A percentile compares a stretch with the other conserved stretches of the same genome.
Conservation (phyloP, 2,113 vertebrate species). For the Psittacula cyanocephala region DNA sequence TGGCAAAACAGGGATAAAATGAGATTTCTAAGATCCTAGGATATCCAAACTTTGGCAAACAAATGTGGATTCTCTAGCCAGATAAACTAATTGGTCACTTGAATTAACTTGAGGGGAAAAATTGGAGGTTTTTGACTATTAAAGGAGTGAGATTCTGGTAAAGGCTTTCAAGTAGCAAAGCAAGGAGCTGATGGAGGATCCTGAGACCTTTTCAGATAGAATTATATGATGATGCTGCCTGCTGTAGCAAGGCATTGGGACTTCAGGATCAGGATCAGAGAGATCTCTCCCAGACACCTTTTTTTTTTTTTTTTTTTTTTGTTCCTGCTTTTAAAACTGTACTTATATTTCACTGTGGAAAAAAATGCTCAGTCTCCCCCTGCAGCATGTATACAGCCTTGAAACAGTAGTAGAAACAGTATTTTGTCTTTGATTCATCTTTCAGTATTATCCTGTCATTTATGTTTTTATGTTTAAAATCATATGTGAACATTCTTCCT, state of each 20-base stretch:
- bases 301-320: neutral
- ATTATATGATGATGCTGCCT: neutral
- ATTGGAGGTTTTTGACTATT: neutral
- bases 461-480: constrained; percentile 5
- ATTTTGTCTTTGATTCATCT: neutral
- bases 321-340: neutral
- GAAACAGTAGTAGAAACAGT: neutral
- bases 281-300: neutral
- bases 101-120: neutral
- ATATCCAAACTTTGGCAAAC: neutral
- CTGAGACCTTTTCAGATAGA: neutral
- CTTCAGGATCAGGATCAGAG: neutral
- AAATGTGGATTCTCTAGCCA: neutral
- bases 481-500: neutral
- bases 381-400: neutral
- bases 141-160: neutral
- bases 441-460: neutral
- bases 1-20: neutral
- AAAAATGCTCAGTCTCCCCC: neutral
- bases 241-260: neutral
- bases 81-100: neutral
- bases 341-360: neutral
- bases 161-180: neutral
- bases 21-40: neutral
- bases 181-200: neutral